Evolutionary conservation across 2,797 vertebrate genomes (phyloP).

Genomic region (Oreortyx pictus): DNA sequence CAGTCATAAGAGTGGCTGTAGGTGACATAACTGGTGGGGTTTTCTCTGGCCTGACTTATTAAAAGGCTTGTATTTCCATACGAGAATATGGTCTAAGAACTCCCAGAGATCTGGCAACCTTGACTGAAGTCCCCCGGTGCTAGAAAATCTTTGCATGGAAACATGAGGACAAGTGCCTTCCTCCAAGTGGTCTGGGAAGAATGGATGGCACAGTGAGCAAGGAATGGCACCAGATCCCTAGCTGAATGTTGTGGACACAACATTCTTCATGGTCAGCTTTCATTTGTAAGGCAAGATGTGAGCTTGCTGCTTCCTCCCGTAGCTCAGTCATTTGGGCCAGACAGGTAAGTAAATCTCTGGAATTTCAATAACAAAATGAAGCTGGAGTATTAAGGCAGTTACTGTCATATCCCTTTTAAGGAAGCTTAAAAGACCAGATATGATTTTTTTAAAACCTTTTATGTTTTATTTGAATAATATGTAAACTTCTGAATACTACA

Average conservation of each 20-base stretch:
- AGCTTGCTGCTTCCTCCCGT: neutral
- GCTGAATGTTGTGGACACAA: neutral
- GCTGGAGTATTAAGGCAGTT: neutral
- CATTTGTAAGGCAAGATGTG: neutral
- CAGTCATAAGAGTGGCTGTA: neutral
- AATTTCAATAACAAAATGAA: constrained; percentile 26
- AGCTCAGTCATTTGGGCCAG: neutral
- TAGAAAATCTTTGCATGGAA: neutral
- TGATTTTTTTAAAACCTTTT: neutral
- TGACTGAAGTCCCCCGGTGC: neutral
- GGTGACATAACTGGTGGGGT: neutral
- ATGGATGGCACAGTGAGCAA: fast-evolving
- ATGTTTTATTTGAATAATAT: neutral
- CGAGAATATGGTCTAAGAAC: neutral
- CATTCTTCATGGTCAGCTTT: neutral
- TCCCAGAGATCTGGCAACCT: neutral
- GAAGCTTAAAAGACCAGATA: neutral
- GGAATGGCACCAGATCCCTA: neutral
- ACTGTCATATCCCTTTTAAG: neutral
- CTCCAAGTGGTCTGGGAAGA: neutral
- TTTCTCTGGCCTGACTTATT: neutral
- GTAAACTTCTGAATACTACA: neutral
- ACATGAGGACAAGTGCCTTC: neutral
- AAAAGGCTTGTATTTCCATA: neutral
- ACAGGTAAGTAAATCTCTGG: neutral